Evolutionary conservation across 2,113 vertebrate species (phyloP).

Genomic region (Vimba vimba): DNA sequence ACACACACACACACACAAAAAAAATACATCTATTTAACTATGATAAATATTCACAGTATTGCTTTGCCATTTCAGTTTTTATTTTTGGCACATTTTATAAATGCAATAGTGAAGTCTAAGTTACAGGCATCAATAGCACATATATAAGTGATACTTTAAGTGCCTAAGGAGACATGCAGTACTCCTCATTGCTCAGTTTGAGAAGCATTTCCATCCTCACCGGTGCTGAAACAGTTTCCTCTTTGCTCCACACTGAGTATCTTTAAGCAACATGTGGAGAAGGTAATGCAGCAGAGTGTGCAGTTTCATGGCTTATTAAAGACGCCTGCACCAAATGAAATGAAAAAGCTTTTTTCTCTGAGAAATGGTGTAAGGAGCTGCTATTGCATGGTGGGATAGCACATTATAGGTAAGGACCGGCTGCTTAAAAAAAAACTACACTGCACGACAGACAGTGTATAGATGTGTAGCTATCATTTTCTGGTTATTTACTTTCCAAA

Average conservation of each 20-base stretch:
- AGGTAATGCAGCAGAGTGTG: conserved; percentile 17
- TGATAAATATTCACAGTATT: no score
- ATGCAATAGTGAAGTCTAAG: background rate
- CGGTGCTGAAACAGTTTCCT: background rate
- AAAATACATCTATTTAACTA: no score
- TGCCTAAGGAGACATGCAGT: background rate
- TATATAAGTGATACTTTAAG: background rate
- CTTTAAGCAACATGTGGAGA: conserved; percentile 29
- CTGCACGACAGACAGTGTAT: background rate
- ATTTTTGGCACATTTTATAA: background rate
- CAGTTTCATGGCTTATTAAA: conserved; percentile 37
- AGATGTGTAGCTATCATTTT: conserved; percentile 3
- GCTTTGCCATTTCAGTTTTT: background rate
- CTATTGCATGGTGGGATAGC: conserved; percentile 27
- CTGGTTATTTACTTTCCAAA: conserved; percentile 29
- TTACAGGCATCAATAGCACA: background rate
- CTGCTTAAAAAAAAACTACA: background rate
- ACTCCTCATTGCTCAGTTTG: background rate
- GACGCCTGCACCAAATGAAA: conserved; percentile 14
- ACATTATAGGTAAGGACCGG: conserved; percentile 11
- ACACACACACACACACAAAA: no score
- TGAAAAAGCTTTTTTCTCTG: conserved; percentile 3
- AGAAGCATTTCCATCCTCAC: conserved; percentile 12
- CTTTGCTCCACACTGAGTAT: conserved; percentile 9
- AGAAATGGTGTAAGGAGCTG: background rate